Evolutionary conservation across 2,113 vertebrate genomes (phyloP).

Genomic region (Corydoras sp.): DNA sequence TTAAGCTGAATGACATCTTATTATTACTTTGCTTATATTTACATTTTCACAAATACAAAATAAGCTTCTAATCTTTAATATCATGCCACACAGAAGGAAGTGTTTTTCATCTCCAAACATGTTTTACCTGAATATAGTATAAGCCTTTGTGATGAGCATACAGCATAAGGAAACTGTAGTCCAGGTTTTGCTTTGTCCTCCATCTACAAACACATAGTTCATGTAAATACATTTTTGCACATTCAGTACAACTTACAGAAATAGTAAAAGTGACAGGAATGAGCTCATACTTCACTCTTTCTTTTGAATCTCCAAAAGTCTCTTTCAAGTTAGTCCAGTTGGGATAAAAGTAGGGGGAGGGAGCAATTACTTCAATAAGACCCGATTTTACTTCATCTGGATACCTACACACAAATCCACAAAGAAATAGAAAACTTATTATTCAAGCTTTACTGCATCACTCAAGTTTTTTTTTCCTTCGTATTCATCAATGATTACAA

Average conservation of each 20-base stretch:
- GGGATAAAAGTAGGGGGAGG: conserved; percentile 72
- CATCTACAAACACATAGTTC: conserved; percentile 61
- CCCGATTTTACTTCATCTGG: conserved; percentile 68
- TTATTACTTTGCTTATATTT: no score
- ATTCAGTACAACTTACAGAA: neutral
- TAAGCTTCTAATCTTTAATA: no score
- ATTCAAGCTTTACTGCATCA: neutral
- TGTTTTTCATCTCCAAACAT: neutral
- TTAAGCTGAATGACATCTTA: no score
- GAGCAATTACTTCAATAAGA: conserved; percentile 73
- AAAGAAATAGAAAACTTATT: neutral
- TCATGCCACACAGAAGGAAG: no score
- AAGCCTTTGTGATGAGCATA: conserved; percentile 80
- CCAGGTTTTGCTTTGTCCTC: conserved; percentile 84
- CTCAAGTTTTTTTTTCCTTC: no score
- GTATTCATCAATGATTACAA: no score
- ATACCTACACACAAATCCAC: conserved; percentile 60
- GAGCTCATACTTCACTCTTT: conserved; percentile 69
- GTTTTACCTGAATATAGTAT: conserved; percentile 84
- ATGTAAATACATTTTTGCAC: neutral
- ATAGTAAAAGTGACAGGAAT: neutral
- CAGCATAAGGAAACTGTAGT: conserved; percentile 88
- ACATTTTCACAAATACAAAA: no score
- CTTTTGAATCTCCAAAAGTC: conserved; percentile 67
- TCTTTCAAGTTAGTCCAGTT: conserved; percentile 58